A percentile compares a stretch with the other conserved stretches of the same genome.
Evolutionary conservation across 2,888 invertebrate species (phyloP).

Genomic region (Phaedon cochleariae): DNA sequence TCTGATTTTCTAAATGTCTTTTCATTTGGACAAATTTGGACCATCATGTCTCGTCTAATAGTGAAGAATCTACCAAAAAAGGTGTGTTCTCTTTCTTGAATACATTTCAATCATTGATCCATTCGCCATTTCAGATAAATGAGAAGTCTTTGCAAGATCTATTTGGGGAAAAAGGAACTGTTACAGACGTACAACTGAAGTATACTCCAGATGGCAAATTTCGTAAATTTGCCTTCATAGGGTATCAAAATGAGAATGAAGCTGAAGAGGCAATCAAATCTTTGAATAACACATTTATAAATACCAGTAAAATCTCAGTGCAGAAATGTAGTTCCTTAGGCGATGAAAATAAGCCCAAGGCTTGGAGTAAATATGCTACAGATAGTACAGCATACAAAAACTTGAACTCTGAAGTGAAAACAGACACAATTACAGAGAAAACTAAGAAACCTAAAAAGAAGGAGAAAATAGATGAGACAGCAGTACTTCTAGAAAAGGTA

Average conservation of each 20-base stretch:
- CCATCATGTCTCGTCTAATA: constrained; percentile 91
- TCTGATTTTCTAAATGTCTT: too few species aligned
- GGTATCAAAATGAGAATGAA: constrained; percentile 83
- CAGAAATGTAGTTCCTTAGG: constrained; percentile 72
- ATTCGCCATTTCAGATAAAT: constrained; percentile 70
- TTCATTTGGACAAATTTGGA: too few species aligned
- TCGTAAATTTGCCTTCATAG: constrained; percentile 92
- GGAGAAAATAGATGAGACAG: constrained; percentile 66
- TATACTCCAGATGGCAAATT: constrained; percentile 92
- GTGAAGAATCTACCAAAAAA: constrained; percentile 90
- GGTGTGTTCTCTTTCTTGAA: constrained; percentile 71
- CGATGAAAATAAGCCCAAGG: constrained; percentile 79
- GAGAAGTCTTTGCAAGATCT: constrained; percentile 78
- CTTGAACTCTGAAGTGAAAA: constrained; percentile 53
- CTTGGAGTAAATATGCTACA: constrained; percentile 92
- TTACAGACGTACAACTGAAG: constrained; percentile 94
- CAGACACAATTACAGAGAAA: constrained; percentile 47
- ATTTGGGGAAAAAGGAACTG: constrained; percentile 82
- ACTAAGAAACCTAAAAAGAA: constrained; percentile 49
- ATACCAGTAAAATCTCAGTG: constrained; percentile 82
- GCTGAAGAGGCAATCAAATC: constrained; percentile 79
- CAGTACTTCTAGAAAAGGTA: constrained; percentile 70
- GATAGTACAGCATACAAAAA: constrained; percentile 77
- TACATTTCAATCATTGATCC: constrained; percentile 14
- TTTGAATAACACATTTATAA: constrained; percentile 86